Conservation (phyloP, 2,888 invertebrate species). For the Melanchra persicariae region DNA sequence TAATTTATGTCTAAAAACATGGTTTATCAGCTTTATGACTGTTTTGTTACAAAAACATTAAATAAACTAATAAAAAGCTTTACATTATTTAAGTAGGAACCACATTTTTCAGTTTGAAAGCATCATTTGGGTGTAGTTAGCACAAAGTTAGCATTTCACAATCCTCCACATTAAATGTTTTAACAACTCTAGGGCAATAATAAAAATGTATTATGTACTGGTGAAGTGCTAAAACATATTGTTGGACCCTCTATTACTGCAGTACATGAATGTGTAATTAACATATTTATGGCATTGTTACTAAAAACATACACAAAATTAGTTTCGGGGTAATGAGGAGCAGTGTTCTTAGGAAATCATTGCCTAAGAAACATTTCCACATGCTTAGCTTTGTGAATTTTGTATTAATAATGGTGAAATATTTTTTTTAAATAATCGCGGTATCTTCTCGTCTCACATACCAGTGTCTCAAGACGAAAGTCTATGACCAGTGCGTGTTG, state of each 20-base stretch:
- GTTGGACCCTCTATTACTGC: slow-evolving; percentile 20
- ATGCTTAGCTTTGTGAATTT: background rate
- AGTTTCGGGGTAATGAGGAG: background rate
- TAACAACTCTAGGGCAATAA: slow-evolving; percentile 28
- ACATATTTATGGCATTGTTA: slow-evolving; percentile 23
- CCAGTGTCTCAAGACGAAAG: no score
- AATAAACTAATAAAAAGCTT: slow-evolving; percentile 9
- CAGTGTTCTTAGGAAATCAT: slow-evolving; percentile 1
- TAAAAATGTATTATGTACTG: slow-evolving; percentile 26
- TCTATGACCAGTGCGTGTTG: no score
- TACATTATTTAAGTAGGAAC: background rate
- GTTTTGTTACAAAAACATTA: slow-evolving; percentile 16
- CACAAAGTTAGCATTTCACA: slow-evolving; percentile 35
- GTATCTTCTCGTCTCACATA: no score
- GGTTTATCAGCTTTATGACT: background rate
- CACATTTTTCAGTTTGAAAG: slow-evolving; percentile 2
- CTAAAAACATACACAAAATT: slow-evolving; percentile 27
- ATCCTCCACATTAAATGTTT: slow-evolving; percentile 22
- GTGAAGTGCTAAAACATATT: slow-evolving; percentile 29
- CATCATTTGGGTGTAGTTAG: slow-evolving; percentile 28
- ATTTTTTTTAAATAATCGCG: no score
- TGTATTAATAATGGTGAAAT: background rate
- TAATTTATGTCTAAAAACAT: no score
- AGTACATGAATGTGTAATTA: slow-evolving; percentile 39
- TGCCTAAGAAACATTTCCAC: background rate